A percentile compares a stretch with the other conserved stretches of the same genome.
These are phyloP conservation scores for Lepus timidus DNA, from an alignment of 2,113 vertebrate species.

Conservation along the genomic window DNA sequence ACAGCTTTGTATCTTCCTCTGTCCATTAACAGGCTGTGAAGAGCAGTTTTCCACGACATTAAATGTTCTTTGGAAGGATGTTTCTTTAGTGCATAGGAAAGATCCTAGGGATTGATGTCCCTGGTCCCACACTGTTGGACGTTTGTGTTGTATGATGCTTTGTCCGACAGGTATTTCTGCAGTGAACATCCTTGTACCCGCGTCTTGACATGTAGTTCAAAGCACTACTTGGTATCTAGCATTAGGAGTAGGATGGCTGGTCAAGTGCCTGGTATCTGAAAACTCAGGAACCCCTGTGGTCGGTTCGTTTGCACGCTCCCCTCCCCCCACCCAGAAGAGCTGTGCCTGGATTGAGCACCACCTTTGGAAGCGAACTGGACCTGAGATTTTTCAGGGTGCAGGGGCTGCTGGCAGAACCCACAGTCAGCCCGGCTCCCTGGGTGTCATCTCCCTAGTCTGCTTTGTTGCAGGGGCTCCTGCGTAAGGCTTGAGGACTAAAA, in stretches of 20 bases:
- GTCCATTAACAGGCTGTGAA: not conserved
- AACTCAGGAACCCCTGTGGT: not conserved
- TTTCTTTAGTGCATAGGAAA: not conserved
- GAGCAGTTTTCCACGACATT: not conserved
- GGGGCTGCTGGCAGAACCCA: not conserved
- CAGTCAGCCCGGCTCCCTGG: not conserved
- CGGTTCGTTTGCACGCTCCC: not conserved
- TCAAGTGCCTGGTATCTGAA: not conserved
- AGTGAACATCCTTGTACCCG: not conserved
- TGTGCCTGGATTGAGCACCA: not conserved
- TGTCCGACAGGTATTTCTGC: not conserved
- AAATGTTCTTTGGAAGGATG: not conserved
- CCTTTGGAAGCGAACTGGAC: fast-evolving
- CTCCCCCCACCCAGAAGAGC: not conserved
- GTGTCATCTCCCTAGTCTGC: not conserved
- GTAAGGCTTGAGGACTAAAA: not conserved
- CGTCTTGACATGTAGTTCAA: not conserved
- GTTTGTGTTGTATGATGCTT: not conserved
- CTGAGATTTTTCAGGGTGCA: not conserved
- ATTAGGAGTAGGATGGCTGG: not conserved
- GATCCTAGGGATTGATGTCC: not conserved
- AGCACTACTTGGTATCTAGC: not conserved
- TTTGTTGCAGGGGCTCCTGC: not conserved
- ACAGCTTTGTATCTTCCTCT: not conserved
- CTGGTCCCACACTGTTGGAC: not conserved